Conservation (phyloP, 2,888 invertebrate species). For the Gari tellinella region DNA sequence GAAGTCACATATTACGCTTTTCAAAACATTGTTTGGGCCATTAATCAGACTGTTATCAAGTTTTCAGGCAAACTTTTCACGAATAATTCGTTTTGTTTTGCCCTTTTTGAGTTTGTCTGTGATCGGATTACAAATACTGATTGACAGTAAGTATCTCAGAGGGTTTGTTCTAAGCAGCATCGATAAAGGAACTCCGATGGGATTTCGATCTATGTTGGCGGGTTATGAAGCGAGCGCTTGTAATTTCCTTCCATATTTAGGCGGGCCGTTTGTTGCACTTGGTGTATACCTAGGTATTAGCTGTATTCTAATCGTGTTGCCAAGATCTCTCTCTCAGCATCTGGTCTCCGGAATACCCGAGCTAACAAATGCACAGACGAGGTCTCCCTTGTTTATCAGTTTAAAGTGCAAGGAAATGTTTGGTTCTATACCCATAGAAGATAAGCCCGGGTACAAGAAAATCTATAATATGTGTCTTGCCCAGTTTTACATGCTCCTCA, state of each 20-base stretch:
- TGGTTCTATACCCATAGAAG: constrained; percentile 36
- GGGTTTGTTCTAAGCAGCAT: constrained; percentile 45
- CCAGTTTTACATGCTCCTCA: constrained; percentile 57
- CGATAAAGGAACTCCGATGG: constrained; percentile 52
- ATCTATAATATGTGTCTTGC: constrained; percentile 40
- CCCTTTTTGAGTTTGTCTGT: constrained; percentile 51
- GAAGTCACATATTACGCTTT: constrained; percentile 3
- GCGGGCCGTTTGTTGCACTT: constrained; percentile 55
- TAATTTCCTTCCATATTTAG: constrained; percentile 52
- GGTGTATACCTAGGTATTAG: constrained; percentile 35
- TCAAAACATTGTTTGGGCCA: constrained; percentile 6
- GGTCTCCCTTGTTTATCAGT: constrained; percentile 9
- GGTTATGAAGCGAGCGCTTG: constrained; percentile 47
- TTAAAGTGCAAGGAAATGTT: constrained; percentile 23
- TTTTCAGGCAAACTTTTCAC: not conserved
- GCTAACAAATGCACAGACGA: not conserved
- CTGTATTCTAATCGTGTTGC: constrained; percentile 30
- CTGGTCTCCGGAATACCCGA: constrained; percentile 39
- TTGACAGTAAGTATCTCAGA: constrained; percentile 34
- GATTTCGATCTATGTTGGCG: constrained; percentile 56
- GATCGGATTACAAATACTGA: constrained; percentile 43
- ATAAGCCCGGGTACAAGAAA: constrained; percentile 31
- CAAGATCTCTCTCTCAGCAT: constrained; percentile 38
- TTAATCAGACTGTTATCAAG: not conserved
- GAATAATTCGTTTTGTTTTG: constrained; percentile 32